Evolutionary conservation across 1,140 invertebrate genomes (phyloP), one percentile per base, ranked within the genome.

Genomic region (Aphidius gifuensis): DNA sequence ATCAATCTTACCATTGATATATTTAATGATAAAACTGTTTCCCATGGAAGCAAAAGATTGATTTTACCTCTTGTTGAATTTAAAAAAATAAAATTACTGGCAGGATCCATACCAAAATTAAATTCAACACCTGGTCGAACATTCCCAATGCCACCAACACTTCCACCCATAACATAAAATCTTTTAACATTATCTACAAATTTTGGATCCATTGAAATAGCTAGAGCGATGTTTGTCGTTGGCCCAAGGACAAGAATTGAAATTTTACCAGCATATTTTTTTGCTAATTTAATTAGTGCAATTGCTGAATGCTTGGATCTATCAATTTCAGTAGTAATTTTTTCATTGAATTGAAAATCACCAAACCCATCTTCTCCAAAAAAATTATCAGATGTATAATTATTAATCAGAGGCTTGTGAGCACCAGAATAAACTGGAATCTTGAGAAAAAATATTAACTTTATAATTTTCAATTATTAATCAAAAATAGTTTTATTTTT

Each of bases 81-180:
- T 1, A 89, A 70, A 6, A 85, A 80, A 32, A 89, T 82, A 54
- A 74, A 77, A 48, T 86, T 85, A 9, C 86, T 83, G 69, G 87
- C 85, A 2, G 88, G 87, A 69, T 90, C 88, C 57, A 74, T 69
- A 23, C 72, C 71, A 67, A 90, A 90, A 74, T 91, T 91, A 69
- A 86, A 90, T 74, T 91, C 89, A 0, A 84, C 78, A 8, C 82
- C 80, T 0, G 82, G 74, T 9, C 66, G 67, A 3, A 76, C 66
- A 58, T 86, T 85, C 6, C 88, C 87, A 9, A 80, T 64, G 54
- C 78, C 81, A n/a, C 71, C 65, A n/a, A 80, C 69, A 64, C 84
- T 88, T 47, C 86, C 84, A 51, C 88, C 88, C 84, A 89, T 85
- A 43, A 87, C 77, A 9, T 80, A 77, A 39, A 87, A 65, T 48